Base-by-base conservation (phyloP, 2,888 invertebrate species). In the Sarcophaga rosellei region DNA sequence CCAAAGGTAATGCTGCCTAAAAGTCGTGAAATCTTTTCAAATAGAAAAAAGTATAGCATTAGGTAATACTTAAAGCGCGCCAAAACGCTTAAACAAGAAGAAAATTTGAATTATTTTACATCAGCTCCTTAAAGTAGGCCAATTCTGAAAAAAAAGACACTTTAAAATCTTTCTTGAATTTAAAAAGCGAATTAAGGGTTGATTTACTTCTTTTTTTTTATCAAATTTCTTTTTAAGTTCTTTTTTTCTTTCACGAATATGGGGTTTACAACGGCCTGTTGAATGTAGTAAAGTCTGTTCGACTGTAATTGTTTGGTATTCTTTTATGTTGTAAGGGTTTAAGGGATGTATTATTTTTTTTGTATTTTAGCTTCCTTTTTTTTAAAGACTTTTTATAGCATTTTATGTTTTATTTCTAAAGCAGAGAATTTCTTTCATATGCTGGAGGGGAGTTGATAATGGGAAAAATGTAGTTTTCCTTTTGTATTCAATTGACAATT, bases 221-320 rank as follows among this genome's bases (percentile, higher is more conserved):
- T 8, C 8, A 23, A 23, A 25, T 59, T 44, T 23, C 61, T 21
- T 59, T 72, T 11, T 78, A 57, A 57, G 74, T 65, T 44, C 20
- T 47, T 57, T 59, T 25, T 59, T 57, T 2, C 20, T 15, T 63
- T 53, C 20, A n/a, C 35, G 21, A 61, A 20, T 61, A n/a, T 62
- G 15, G 23, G 11, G 61, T 44, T 68, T 68, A 68, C 73, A 61
- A 79, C 23, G 72, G 76, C 79, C 73, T 72, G 80, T 83, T 76
- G 79, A 76, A 83, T 79, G 61, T 68, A 44, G 61, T 17, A 62
- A 68, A 80, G 66, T 69, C 61, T 77, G 61, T 69, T 25, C 68
- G 21, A 59, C 21, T 69, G 68, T 15, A 12, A 11, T 53, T 53
- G 35, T 53, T 53, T 53, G 15, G 17, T 53, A 53, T 17, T 53